Base-by-base conservation (phyloP, 2,113 vertebrate species). In the Ceuthmochares aereus region DNA sequence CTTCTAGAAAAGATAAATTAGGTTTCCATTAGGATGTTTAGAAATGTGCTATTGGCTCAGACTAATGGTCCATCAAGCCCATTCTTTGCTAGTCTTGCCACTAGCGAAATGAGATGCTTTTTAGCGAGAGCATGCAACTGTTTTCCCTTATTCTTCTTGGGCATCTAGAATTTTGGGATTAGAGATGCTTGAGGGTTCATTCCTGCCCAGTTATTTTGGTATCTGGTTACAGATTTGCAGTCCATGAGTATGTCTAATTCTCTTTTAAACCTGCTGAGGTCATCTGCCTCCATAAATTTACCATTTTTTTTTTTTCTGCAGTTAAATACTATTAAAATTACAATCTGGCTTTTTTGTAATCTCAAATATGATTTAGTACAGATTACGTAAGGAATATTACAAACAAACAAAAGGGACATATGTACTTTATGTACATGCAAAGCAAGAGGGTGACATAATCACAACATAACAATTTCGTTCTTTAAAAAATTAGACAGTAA, bases 1-100 rank as follows among this genome's bases (percentile, higher is more conserved):
- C 63, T 91, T 96, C 64, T 85, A 90, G 89, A 84, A 96, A 87
- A 76, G 87, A 78, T 80, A 87, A 92, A 70, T 90, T 43, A 82
- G 52, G 49, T 82, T 90, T 96, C 69, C 77, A 60, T 64, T 74
- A 67, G 78, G 88, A 83, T n/a, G 40, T 19, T 37, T 43, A 92
- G 76, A 82, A 93, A 81, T 82, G 56, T 66, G 69, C 69, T 82
- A 1, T 62, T 79, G 84, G 56, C 81, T 94, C 60, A 82, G 69
- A 51, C 15, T 70, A 78, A 91, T 78, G 80, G 81, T 74, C 34
- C 84, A 47, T 75, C 69, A 75, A 89, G 87, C 42, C 37, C 47
- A 49, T 67, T 89, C 55, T 84, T 51, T 45, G 17, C 43, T 45
- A 45, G 30, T 23, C 15, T 76, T 69, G 49, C 73, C 58, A 51